Conservation (phyloP, 2,797 vertebrate genomes). For the Centroberyx gerrardi region DNA sequence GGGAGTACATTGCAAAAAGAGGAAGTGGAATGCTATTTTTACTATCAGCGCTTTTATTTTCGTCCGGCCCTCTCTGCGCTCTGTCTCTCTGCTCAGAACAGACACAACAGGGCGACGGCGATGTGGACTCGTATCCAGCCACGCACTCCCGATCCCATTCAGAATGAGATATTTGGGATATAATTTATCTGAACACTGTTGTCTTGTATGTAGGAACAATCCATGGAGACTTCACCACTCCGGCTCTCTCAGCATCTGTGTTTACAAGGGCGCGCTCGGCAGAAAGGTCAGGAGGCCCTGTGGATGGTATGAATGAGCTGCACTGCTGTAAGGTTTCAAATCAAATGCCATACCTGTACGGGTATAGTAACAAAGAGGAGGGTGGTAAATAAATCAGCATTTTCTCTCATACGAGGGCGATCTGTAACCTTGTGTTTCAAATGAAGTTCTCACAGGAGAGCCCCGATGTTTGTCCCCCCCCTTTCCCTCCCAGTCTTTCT, state of each 20-base stretch:
- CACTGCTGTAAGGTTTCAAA: conserved; percentile 45
- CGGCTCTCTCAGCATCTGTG: conserved; percentile 31
- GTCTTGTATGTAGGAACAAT: conserved; percentile 30
- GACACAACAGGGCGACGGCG: conserved; percentile 15
- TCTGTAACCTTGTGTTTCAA: conserved; percentile 41
- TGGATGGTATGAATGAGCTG: conserved; percentile 32
- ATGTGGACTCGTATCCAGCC: background rate
- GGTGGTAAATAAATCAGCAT: background rate
- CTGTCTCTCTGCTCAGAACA: conserved; percentile 20
- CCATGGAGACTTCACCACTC: conserved; percentile 18
- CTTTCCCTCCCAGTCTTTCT: conserved; percentile 38
- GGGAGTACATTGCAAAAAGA: conserved; percentile 31
- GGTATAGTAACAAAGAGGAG: conserved; percentile 23
- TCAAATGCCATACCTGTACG: conserved; percentile 13
- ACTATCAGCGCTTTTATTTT: conserved; percentile 57
- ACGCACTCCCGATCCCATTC: conserved; percentile 16
- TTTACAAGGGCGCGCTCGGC: conserved; percentile 41
- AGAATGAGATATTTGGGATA: conserved; percentile 22
- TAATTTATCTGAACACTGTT: conserved; percentile 9
- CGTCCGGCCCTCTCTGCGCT: conserved; percentile 18
- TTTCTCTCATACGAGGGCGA: conserved; percentile 40
- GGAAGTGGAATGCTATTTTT: conserved; percentile 61
- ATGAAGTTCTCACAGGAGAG: conserved; percentile 42
- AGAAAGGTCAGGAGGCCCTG: conserved; percentile 3
- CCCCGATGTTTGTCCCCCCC: conserved; percentile 36